Base-by-base conservation (phyloP, 2,888 invertebrate genomes). In the Apotomis turbidana region DNA sequence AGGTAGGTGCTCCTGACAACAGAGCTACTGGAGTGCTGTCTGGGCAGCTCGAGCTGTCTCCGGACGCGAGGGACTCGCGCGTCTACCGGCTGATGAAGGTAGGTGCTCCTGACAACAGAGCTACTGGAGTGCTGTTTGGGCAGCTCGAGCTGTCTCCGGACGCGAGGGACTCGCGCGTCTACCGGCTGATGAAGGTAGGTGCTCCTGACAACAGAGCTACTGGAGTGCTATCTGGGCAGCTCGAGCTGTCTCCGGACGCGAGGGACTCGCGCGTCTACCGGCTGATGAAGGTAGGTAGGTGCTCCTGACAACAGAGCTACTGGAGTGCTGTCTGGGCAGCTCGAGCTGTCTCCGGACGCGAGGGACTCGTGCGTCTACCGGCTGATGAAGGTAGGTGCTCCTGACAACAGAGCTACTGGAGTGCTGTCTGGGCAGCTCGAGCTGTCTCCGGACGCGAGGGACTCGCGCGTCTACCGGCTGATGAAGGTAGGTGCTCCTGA, bases 401-500 rank as follows among this genome's bases (percentile, higher is more conserved):
- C 54, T 59, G 52, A 4, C 9, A n/a, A 84, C 36, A 91, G 91
- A 78, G 76, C 83, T 74, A 86, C 85, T 68, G 73, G 79, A 82
- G 71, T 91, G 88, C 87, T 92, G 92, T 80, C 79, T 90, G 75
- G 91, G 91, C 79, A 89, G 85, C 85, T 91, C 83, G 88, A 89
- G 81, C 87, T 92, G 54, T 52, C 77, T 55, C 78, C 83, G 1
- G 77, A 76, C 59, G 71, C 15, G 12, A 49, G 60, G 0, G 49
- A 52, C 38, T 67, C 66, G n/a, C 54, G 64, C 3, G 75, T 91
- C 44, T 89, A 78, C 79, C 80, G 79, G 44, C 77, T 82, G 63
- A 89, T 92, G 88, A 81, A 89, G 90, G 92, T 90, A 69, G 62
- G 73, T 49, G 51, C 44, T 55, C 46, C 54, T 59, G 52, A 4